Evolutionary conservation across 2,113 vertebrate species (phyloP).

Genomic region (Cariama cristata): DNA sequence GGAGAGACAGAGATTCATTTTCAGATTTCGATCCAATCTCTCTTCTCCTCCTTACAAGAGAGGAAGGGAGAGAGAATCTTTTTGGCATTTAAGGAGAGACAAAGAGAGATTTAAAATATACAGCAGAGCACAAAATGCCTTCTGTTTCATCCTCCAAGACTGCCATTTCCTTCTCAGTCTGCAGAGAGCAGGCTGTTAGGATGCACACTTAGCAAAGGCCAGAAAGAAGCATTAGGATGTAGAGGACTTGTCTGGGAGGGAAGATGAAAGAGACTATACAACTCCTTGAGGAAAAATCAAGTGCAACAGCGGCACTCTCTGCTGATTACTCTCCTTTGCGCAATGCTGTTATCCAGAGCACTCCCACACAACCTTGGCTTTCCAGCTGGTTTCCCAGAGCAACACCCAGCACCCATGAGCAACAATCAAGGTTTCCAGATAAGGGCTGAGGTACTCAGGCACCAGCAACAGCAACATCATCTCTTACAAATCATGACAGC

Average conservation of each 20-base stretch:
- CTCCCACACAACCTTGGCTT: not conserved
- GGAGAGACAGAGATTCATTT: not conserved
- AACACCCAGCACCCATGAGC: not conserved
- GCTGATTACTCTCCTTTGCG: not conserved
- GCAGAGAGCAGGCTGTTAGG: not conserved
- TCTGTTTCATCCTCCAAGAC: not conserved
- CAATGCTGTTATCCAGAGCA: not conserved
- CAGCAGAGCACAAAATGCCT: not conserved
- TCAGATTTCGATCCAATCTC: not conserved
- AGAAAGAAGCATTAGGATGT: not conserved
- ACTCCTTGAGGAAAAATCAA: not conserved
- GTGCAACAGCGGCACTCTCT: not conserved
- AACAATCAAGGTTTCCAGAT: not conserved
- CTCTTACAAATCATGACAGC: not conserved
- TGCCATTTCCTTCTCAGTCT: not conserved
- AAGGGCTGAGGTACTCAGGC: not conserved
- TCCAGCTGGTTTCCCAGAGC: constrained; percentile 14
- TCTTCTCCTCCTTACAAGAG: not conserved
- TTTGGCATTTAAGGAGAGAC: not conserved
- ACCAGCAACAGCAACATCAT: not conserved
- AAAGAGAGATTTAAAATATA: not conserved
- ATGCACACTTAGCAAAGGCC: not conserved
- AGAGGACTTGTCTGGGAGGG: not conserved
- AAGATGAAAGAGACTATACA: not conserved
- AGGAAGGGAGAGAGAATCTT: not conserved